Evolutionary conservation across 1,140 invertebrate genomes (phyloP).

Genomic region (Pseudobourletiella spinata): DNA sequence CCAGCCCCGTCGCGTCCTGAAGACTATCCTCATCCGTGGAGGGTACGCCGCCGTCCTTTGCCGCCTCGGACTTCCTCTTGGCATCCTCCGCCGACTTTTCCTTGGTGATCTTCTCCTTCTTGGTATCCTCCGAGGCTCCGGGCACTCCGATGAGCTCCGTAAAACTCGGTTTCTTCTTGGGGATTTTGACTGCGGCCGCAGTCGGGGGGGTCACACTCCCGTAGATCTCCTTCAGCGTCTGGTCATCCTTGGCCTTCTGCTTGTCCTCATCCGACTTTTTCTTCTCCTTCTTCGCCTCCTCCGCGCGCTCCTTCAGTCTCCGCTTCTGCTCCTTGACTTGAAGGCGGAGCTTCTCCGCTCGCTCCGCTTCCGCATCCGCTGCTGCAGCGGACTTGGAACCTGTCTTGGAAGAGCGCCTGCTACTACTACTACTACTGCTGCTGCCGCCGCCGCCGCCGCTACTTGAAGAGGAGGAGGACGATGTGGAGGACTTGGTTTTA

Average conservation of each 20-base stretch:
- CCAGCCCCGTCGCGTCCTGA: not conserved
- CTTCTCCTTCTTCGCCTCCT: constrained; percentile 15
- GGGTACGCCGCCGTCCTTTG: constrained; percentile 3
- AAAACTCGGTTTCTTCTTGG: constrained; percentile 30
- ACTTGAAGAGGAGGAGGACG: not conserved
- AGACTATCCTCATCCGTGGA: not conserved
- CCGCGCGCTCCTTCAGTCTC: constrained; percentile 35
- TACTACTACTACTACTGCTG: constrained; percentile 5
- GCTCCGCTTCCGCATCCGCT: constrained; percentile 6
- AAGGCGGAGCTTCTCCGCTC: constrained; percentile 9
- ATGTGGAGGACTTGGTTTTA: constrained; percentile 2
- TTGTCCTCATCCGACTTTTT: constrained; percentile 14
- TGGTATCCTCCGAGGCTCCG: constrained; percentile 7
- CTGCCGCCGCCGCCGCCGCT: constrained; percentile 6
- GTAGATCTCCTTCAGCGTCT: constrained; percentile 26
- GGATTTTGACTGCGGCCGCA: constrained; percentile 11
- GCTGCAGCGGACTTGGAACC: constrained; percentile 5
- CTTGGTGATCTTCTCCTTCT: constrained; percentile 8
- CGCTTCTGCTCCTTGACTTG: constrained; percentile 32
- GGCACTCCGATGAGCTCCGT: constrained; percentile 29
- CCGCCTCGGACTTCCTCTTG: no score
- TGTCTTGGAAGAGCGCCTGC: no score
- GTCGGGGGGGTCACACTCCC: not conserved
- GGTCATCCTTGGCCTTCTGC: constrained; percentile 29
- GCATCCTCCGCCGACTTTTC: not conserved